A percentile compares a stretch with the other conserved stretches of the same genome.
These are phyloP conservation scores for Silurus lanzhouensis DNA, from an alignment of 2,797 vertebrate genomes.

Conservation along the genomic window DNA sequence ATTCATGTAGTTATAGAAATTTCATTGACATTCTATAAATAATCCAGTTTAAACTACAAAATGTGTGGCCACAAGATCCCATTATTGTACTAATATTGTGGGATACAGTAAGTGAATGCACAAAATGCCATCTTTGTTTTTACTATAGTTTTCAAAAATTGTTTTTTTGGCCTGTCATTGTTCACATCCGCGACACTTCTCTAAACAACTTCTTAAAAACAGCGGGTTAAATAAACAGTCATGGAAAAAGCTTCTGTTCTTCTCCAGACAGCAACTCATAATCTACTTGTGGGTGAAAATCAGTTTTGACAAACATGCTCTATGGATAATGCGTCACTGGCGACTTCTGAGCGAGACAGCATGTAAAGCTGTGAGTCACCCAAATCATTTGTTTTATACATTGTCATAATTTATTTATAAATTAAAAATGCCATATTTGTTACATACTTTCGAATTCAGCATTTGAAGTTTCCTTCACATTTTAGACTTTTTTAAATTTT, in stretches of 20 bases:
- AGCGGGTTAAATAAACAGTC: background rate
- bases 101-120: background rate
- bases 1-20: background rate
- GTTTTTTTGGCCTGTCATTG: background rate
- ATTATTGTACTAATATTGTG: background rate
- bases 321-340: background rate
- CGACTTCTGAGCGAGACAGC: background rate
- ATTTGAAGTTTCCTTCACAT: constrained; percentile 4
- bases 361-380: background rate
- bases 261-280: background rate
- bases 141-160: background rate
- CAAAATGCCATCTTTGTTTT: background rate
- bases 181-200: no score
- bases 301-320: background rate
- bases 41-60: background rate
- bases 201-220: background rate
- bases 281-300: background rate
- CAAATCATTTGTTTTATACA: background rate
- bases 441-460: background rate
- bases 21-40: background rate
- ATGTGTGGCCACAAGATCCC: background rate
- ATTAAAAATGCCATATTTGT: background rate
- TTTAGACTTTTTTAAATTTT: background rate
- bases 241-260: background rate
- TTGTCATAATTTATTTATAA: background rate